Evolutionary conservation across 2,888 invertebrate genomes (phyloP), one percentile per base, ranked within the genome.

Genomic region (Sinhomidia bicolor): DNA sequence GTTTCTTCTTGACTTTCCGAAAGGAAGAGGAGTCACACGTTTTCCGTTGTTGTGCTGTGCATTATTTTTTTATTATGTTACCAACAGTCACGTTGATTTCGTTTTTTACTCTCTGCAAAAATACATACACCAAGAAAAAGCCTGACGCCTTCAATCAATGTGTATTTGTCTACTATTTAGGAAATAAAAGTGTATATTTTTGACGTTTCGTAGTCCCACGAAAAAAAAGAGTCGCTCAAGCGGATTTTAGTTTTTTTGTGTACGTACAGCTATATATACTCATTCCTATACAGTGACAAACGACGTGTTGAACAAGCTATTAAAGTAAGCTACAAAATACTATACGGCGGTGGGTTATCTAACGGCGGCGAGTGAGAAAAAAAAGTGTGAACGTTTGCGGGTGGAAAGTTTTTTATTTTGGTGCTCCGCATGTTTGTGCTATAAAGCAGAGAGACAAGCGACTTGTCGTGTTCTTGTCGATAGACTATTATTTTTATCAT

Each of bases 71-170:
- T 47, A 47, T 47, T 4, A 9, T 62, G 29, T n/a, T 29, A 62
- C 32, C 62, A 62, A 29, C 17, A 68, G 68, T 68, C 68, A 41
- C 68, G 68, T 26, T 68, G 68, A 54, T 10, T 54, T n/a, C 9
- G 12, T 7, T 32, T 54, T 32, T 17, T 17, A n/a, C 6, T 9
- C 78, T 14, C 17, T 76, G 29, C 5, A 23, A 29, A 65, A 32
- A n/a, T n/a, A n/a, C n/a, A n/a, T n/a, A n/a, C n/a, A n/a, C n/a
- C n/a, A n/a, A 26, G 9, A 62, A 12, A n/a, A 29, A n/a, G 29
- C 29, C n/a, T 9, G 32, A 62, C 32, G 14, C 29, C 62, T 62
- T 29, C 32, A 12, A 29, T 62, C 26, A 29, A 17, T 32, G 29
- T 14, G 36, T 41, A 36, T 26, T 68, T 32, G 26, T 36, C 1